These are phyloP conservation scores for Gymnodraco acuticeps DNA, from an alignment of 2,797 vertebrate species.

Conservation along the genomic window DNA sequence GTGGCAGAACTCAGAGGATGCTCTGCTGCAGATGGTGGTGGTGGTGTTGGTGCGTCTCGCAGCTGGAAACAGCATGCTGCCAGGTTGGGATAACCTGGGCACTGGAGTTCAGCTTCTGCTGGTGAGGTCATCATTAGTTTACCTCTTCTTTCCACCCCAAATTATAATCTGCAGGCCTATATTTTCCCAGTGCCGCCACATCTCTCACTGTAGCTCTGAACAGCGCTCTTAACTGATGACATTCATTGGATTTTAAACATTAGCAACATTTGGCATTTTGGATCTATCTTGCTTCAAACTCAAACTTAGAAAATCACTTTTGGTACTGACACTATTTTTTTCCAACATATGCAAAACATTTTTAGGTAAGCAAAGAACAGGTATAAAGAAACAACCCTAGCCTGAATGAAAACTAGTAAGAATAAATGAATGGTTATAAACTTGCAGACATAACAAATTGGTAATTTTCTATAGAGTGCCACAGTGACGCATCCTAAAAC, in stretches of 20 bases:
- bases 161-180: neutral
- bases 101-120: slow-evolving; percentile 93
- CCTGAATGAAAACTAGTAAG: too few species aligned
- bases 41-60: slow-evolving; percentile 86
- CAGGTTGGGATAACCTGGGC: slow-evolving; percentile 90
- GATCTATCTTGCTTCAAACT: neutral
- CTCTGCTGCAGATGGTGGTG: slow-evolving; percentile 90
- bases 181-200: neutral
- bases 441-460: too few species aligned
- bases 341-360: neutral
- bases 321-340: neutral
- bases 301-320: neutral
- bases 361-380: too few species aligned
- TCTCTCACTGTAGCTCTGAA: neutral
- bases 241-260: neutral
- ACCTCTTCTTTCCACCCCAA: neutral
- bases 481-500: too few species aligned
- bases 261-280: neutral
- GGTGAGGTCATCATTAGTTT: slow-evolving; percentile 80
- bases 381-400: too few species aligned
- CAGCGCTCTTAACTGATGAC: neutral
- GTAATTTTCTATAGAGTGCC: too few species aligned
- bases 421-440: too few species aligned
- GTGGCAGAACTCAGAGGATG: slow-evolving; percentile 96
- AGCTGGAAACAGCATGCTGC: slow-evolving; percentile 78